A percentile compares a stretch with the other conserved stretches of the same genome.
Evolutionary conservation across 2,888 invertebrate species (phyloP).

Genomic region (Orthosia gothica): DNA sequence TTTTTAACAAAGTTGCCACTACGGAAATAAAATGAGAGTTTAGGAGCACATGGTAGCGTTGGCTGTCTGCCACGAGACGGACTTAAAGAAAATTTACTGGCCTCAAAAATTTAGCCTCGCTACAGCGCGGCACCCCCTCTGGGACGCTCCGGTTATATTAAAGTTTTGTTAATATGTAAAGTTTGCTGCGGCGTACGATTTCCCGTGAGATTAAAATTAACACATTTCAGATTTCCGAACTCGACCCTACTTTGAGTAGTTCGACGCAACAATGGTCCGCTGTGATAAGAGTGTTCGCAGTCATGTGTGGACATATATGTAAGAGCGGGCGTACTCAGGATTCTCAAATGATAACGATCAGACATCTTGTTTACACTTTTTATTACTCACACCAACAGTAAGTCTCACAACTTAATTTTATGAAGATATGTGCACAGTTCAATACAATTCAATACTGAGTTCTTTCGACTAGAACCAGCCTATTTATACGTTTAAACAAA

Average conservation of each 20-base stretch:
- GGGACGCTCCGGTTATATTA: conserved; percentile 81
- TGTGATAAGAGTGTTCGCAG: conserved; percentile 72
- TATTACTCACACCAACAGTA: too few species aligned
- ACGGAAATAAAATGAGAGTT: conserved; percentile 78
- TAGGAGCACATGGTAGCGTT: conserved; percentile 80
- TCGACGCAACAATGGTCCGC: conserved; percentile 68
- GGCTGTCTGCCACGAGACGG: conserved; percentile 83
- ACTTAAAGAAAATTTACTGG: conserved; percentile 87
- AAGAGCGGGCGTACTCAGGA: too few species aligned
- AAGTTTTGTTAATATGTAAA: conserved; percentile 86
- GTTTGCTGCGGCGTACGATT: conserved; percentile 79
- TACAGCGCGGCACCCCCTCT: conserved; percentile 70
- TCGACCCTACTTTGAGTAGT: conserved; percentile 68
- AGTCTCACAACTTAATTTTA: too few species aligned
- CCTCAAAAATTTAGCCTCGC: conserved; percentile 82
- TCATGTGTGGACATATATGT: conserved; percentile 66
- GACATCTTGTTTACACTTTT: too few species aligned
- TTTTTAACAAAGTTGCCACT: conserved; percentile 77
- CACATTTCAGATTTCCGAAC: conserved; percentile 76
- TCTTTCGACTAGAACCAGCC: too few species aligned
- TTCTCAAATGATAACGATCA: too few species aligned
- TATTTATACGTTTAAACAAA: too few species aligned
- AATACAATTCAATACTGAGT: too few species aligned
- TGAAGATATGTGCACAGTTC: too few species aligned
- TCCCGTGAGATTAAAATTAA: conserved; percentile 81